Evolutionary conservation across 1,140 invertebrate genomes (phyloP).

Genomic region (Caenorhabditis remanei): DNA sequence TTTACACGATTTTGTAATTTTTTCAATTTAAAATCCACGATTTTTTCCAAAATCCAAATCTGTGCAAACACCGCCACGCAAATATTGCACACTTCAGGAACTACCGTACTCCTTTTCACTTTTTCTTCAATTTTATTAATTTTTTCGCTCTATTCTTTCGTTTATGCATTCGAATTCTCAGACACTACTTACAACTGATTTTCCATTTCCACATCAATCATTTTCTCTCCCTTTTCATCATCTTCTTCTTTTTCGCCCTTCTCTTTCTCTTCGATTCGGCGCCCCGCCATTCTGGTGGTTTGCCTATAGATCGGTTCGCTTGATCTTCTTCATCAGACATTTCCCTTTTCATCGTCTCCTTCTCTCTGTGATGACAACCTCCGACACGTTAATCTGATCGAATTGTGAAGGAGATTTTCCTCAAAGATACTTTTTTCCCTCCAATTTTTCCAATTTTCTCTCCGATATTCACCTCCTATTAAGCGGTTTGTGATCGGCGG

Average conservation of each 20-base stretch:
- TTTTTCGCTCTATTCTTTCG: background rate
- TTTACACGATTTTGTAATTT: no score
- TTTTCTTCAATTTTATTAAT: background rate
- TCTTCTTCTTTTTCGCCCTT: background rate
- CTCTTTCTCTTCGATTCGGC: background rate
- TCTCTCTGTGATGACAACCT: conserved; percentile 16
- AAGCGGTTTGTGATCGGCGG: conserved; percentile 6
- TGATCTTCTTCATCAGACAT: conserved; percentile 7
- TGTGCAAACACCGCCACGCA: no score
- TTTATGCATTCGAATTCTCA: background rate
- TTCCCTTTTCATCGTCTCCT: background rate
- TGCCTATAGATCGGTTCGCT: conserved; percentile 43
- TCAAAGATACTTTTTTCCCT: conserved; percentile 23
- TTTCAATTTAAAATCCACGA: no score
- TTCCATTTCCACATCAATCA: conserved; percentile 14
- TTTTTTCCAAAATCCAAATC: no score
- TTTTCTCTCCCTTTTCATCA: conserved; percentile 47
- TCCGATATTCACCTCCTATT: conserved; percentile 3
- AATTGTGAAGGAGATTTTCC: conserved; percentile 3
- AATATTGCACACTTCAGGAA: no score
- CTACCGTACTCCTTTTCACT: no score
- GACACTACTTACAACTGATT: background rate
- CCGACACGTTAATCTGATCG: conserved; percentile 44
- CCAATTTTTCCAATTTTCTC: background rate
- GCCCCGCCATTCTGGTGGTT: conserved; percentile 37